These are phyloP conservation scores for Scaptomyza hsui DNA, from an alignment of 1,140 invertebrate species.

Conservation along the genomic window DNA sequence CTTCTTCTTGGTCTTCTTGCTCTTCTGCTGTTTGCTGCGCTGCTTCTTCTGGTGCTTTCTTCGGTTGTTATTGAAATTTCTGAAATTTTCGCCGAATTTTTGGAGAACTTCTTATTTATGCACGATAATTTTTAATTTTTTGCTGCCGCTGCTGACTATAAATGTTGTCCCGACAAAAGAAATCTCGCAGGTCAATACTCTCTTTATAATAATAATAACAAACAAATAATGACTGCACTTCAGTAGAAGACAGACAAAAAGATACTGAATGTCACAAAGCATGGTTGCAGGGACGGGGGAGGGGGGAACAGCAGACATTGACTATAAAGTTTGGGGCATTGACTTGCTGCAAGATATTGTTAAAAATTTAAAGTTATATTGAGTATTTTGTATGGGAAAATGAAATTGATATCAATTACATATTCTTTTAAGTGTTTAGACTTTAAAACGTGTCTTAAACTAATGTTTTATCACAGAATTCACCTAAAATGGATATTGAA, in stretches of 20 bases:
- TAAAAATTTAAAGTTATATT: neutral
- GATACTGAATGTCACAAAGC: neutral
- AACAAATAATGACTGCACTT: conserved; percentile 39
- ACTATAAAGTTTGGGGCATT: conserved; percentile 25
- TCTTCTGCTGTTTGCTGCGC: conserved; percentile 3
- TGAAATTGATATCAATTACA: no score
- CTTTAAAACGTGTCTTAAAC: no score
- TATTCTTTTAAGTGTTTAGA: no score
- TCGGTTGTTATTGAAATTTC: conserved; percentile 47
- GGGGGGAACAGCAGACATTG: conserved; percentile 6
- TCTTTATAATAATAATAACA: conserved; percentile 16
- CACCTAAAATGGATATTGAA: no score
- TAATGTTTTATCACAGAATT: no score
- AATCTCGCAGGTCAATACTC: conserved; percentile 57
- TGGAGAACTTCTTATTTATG: conserved; percentile 55
- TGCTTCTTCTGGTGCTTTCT: conserved; percentile 14
- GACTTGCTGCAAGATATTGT: conserved; percentile 13
- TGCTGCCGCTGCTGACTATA: conserved; percentile 26
- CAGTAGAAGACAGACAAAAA: conserved; percentile 1
- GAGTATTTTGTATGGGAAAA: neutral
- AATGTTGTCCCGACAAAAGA: conserved; percentile 48
- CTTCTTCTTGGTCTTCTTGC: neutral
- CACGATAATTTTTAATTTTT: conserved; percentile 49
- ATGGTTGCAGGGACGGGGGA: neutral
- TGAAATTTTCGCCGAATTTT: conserved; percentile 56